phyloP scores from a whole-genome alignment of 2,888 invertebrate species.

The Amphipoea oculea region DNA sequence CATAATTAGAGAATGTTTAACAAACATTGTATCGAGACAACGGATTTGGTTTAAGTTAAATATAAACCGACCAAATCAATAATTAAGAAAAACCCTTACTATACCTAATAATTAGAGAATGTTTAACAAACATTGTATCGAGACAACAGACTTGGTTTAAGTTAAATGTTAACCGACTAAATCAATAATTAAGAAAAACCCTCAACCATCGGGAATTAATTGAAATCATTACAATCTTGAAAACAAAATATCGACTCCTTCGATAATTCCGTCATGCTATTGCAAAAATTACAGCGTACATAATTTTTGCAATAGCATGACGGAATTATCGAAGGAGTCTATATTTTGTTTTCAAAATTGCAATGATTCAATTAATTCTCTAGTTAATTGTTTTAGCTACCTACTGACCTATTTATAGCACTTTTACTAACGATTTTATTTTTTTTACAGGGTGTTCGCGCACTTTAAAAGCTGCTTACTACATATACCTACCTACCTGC shows the following conservation, averaged over 20 bases:
- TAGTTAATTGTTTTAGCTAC: not conserved
- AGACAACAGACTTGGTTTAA: not conserved
- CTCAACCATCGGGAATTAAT: constrained; percentile 17
- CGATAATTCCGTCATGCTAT: constrained; percentile 47
- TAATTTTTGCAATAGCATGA: constrained; percentile 48
- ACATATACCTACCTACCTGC: constrained; percentile 60
- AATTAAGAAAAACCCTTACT: too few species aligned
- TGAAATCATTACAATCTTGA: constrained; percentile 5
- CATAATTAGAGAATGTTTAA: not conserved
- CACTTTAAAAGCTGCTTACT: constrained; percentile 75
- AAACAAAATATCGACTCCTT: constrained; percentile 31
- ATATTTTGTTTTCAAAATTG: constrained; percentile 28
- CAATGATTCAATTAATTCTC: constrained; percentile 21
- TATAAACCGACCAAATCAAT: constrained; percentile 10
- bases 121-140: constrained; percentile 8
- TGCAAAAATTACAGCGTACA: constrained; percentile 16
- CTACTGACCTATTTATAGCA: not conserved
- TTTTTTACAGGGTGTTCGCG: constrained; percentile 83
- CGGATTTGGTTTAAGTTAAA: not conserved
- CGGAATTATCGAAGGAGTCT: constrained; percentile 25
- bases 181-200: constrained; percentile 8
- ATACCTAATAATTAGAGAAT: not conserved
- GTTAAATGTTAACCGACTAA: not conserved
- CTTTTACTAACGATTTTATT: constrained; percentile 49
- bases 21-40: not conserved